Conservation (phyloP, 2,113 vertebrate genomes). For the Halichoerus grypus region DNA sequence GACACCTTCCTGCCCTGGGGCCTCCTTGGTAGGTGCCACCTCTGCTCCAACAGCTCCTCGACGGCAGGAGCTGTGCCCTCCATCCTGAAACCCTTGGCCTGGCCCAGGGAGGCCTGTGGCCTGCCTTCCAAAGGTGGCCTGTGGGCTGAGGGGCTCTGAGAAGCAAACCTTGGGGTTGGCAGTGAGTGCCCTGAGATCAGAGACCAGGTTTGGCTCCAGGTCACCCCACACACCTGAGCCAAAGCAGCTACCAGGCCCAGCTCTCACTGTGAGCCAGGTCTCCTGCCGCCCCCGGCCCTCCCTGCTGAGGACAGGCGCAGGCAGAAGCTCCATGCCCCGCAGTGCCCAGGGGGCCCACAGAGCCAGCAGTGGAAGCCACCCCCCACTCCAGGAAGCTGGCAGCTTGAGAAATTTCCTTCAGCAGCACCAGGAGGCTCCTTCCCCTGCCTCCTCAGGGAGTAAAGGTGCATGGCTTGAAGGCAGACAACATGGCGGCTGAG, state of each 20-base stretch:
- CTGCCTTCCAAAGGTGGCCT: neutral
- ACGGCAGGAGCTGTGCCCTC: neutral
- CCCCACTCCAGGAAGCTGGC: neutral
- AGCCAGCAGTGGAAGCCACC: neutral
- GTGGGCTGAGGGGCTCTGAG: neutral
- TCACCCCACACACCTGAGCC: neutral
- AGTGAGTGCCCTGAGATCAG: neutral
- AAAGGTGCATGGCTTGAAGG: neutral
- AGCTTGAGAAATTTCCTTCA: constrained; percentile 5
- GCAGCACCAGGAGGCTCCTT: neutral
- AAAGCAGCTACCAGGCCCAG: neutral
- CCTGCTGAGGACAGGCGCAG: neutral
- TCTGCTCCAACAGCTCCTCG: neutral
- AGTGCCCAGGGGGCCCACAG: rapidly evolving
- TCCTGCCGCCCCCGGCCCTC: neutral
- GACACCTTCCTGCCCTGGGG: neutral
- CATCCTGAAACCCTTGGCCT: neutral
- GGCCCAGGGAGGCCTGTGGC: neutral
- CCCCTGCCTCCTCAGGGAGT: neutral
- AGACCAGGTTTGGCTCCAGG: neutral
- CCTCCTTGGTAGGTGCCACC: neutral
- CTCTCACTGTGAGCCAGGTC: rapidly evolving
- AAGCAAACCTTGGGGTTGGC: neutral
- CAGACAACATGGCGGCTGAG: too few relatives aligned
- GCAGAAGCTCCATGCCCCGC: rapidly evolving